Evolutionary conservation across 2,113 vertebrate species (phyloP).

Genomic region (Cebus imitator): DNA sequence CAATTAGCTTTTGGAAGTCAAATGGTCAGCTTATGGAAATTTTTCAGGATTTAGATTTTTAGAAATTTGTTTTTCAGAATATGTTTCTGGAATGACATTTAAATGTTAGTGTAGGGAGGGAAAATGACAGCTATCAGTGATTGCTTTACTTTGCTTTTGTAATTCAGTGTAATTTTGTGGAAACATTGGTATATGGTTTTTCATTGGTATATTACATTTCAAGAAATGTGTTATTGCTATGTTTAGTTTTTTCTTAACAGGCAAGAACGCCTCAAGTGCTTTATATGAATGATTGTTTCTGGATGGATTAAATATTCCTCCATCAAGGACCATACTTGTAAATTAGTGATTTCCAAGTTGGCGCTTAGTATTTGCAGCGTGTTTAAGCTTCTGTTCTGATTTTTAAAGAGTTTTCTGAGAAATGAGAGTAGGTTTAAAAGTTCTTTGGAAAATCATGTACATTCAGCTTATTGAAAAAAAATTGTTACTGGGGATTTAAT

Average conservation of each 20-base stretch:
- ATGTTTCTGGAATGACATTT: background rate
- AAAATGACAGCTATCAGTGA: background rate
- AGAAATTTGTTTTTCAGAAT: background rate
- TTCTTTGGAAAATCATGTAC: conserved; percentile 11
- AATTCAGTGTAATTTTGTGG: background rate
- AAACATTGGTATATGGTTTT: background rate
- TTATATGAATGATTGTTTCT: background rate
- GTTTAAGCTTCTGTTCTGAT: background rate
- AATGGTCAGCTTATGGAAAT: background rate
- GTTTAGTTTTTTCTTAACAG: background rate
- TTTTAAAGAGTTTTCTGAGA: conserved; percentile 30
- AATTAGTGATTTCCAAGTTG: background rate
- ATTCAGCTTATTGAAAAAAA: background rate
- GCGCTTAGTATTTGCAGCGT: background rate
- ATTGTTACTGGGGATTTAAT: background rate
- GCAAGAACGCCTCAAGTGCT: background rate
- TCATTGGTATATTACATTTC: background rate
- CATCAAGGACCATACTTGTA: background rate
- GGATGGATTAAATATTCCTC: background rate
- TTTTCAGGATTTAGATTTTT: background rate
- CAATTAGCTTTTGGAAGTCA: conserved; percentile 27
- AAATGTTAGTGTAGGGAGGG: background rate
- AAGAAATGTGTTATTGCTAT: background rate
- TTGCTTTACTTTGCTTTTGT: background rate
- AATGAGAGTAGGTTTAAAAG: background rate